Conservation (phyloP, 2,113 vertebrate genomes). For the Podiceps cristatus region DNA sequence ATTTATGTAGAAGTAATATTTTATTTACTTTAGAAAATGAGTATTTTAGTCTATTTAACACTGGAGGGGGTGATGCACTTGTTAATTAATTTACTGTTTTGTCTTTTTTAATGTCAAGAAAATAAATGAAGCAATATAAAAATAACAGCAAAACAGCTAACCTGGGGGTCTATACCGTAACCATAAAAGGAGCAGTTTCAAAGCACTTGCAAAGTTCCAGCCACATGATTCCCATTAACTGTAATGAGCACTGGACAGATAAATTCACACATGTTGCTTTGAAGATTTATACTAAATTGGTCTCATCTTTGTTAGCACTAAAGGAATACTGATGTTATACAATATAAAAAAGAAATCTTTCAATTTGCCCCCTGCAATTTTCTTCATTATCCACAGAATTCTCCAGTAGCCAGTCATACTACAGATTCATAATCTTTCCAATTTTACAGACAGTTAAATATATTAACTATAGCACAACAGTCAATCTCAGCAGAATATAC, state of each 20-base stretch:
- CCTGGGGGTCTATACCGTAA: not conserved
- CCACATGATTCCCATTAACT: constrained; percentile 61
- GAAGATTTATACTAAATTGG: constrained; percentile 57
- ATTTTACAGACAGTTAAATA: constrained; percentile 40
- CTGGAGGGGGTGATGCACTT: not conserved
- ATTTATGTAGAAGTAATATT: not conserved
- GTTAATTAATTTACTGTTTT: constrained; percentile 47
- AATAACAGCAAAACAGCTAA: constrained; percentile 15
- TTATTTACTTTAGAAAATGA: constrained; percentile 37
- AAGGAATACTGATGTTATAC: constrained; percentile 13
- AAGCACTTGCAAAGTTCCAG: constrained; percentile 38
- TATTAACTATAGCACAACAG: constrained; percentile 7
- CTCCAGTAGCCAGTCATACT: constrained; percentile 19
- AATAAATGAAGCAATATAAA: constrained; percentile 61
- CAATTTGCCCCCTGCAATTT: constrained; percentile 67
- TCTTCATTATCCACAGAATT: constrained; percentile 50
- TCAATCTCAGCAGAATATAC: not conserved
- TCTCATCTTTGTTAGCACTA: constrained; percentile 52
- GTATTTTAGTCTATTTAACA: not conserved
- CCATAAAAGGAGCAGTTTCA: constrained; percentile 15
- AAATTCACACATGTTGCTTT: constrained; percentile 61
- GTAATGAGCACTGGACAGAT: constrained; percentile 57
- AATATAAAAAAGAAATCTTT: constrained; percentile 13
- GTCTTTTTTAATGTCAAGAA: constrained; percentile 36
- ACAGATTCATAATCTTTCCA: constrained; percentile 3